Evolutionary conservation across 2,113 vertebrate genomes (phyloP), one percentile per base, ranked within the genome.

Genomic region (Zapornia atra): DNA sequence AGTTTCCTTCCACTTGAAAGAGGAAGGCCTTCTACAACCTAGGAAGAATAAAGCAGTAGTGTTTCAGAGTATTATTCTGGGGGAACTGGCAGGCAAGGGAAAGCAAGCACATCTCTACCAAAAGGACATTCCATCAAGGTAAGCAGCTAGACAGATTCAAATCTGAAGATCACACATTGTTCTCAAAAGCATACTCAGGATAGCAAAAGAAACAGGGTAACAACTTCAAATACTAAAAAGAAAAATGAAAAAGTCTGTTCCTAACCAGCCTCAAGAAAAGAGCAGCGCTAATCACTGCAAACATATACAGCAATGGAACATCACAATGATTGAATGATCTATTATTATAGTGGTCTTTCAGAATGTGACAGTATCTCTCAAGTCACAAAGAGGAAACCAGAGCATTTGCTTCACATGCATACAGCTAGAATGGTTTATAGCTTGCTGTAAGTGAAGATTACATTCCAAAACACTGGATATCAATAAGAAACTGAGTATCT

Each of bases 21-120:
- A 3, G 98, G 98, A 89, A 98, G 95, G 75, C 99, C 99, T 94
- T 99, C 98, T 60, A 97, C 98, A 88, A 99, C 97, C 99, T 98
- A 87, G 40, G 72, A 94, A 89, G 54, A 90, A 88, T 12, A 80
- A 81, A 94, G 71, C 8, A 68, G 7, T 12, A 12, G 12, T 29
- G 54, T 33, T 76, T 68, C 79, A 26, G 34, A 72, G 11, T 34
- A 36, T 26, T 59, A 48, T 66, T 29, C 13, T 25, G 20, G 13
- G 53, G 12, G 10, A 21, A 29, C 50, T 48, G 11, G 29, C 7
- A 34, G 8, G 17, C 16, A 10, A 76, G 33, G 5, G 21, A 81
- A 78, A 56, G 13, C 16, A 88, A 69, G 19, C 11, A 25, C 17
- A 53, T 25, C 14, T 69, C 66, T 53, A 15, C 20, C 54, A 85